Evolutionary conservation across 2,113 vertebrate genomes (phyloP).

Genomic region (Petrocephalus microphthalmus): DNA sequence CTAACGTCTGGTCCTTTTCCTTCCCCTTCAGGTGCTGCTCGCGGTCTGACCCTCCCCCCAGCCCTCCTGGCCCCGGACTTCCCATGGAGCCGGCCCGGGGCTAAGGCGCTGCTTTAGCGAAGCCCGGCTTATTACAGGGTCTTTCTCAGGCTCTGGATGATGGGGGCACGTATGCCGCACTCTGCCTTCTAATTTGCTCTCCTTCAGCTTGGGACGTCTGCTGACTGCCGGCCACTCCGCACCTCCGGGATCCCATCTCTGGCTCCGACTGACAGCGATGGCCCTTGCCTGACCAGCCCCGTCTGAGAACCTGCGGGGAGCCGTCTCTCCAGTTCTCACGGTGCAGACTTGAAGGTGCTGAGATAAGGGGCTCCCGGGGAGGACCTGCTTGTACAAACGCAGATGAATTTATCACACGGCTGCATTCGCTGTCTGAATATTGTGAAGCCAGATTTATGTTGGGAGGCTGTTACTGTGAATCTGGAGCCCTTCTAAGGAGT

Average conservation of each 20-base stretch:
- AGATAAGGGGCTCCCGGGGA: background rate
- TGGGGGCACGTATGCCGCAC: background rate
- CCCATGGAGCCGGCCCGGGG: background rate
- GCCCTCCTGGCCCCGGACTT: background rate
- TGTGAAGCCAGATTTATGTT: background rate
- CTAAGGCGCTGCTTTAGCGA: background rate
- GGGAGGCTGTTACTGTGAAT: background rate
- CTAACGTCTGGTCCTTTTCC: background rate
- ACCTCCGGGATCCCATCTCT: background rate
- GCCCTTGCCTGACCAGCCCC: background rate
- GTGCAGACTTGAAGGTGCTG: background rate
- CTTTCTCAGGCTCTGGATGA: background rate
- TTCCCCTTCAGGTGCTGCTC: conserved; percentile 9
- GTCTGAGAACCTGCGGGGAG: background rate
- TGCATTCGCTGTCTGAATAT: background rate
- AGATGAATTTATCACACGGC: background rate
- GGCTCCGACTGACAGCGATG: background rate
- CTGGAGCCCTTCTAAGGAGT: background rate
- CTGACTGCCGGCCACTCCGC: background rate
- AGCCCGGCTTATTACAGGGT: background rate
- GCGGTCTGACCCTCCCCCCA: background rate
- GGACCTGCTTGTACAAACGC: background rate
- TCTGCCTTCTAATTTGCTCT: background rate
- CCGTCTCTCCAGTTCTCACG: background rate
- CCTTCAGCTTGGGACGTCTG: conserved; percentile 1